Base-by-base conservation (phyloP, 2,888 invertebrate species). In the Blomia tropicalis region DNA sequence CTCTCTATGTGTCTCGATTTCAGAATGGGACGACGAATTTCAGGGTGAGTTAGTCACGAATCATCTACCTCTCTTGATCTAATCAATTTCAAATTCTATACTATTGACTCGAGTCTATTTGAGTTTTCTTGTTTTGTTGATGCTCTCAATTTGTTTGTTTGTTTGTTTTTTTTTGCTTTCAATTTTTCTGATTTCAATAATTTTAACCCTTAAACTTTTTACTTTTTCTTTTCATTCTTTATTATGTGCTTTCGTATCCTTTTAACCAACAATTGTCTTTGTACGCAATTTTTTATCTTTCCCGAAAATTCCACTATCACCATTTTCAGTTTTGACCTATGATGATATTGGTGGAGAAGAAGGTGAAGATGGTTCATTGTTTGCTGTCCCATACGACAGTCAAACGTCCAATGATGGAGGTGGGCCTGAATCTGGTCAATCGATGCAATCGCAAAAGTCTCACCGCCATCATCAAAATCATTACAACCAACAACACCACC, bases 21-120 rank as follows among this genome's bases (percentile, higher is more conserved):
- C 29, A 89, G 91, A 91, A 82, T 91, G 91, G 91, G 91, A 91
- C 84, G 91, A 91, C 87, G 91, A 91, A 82, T 91, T 91, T 81
- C 88, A 90, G 91, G 90, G 91, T 91, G 91, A 88, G 90, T 70
- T 64, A 27, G 36, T 56, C 7, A 11, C n/a, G n/a, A n/a, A n/a
- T n/a, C n/a, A n/a, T n/a, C n/a, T n/a, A n/a, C n/a, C 22, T 47
- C 27, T 47, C 7, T n/a, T 25, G 23, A 47, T 47, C 14, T 14
- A 11, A 47, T 47, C 36, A 11, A 36, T 17, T 36, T 36, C 17
- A 36, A 36, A 7, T n/a, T 36, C 7, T 7, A 17, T 11, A 36
- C 36, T 36, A 11, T 47, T 47, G 7, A 11, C 51, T 47, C 7
- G 51, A 22, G 7, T 47, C 51, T 47, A 11, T 27, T 47, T 27